phyloP scores from a whole-genome alignment of 53 echinoderm and acorn worm genomes.

The Actinopyga echinites region DNA sequence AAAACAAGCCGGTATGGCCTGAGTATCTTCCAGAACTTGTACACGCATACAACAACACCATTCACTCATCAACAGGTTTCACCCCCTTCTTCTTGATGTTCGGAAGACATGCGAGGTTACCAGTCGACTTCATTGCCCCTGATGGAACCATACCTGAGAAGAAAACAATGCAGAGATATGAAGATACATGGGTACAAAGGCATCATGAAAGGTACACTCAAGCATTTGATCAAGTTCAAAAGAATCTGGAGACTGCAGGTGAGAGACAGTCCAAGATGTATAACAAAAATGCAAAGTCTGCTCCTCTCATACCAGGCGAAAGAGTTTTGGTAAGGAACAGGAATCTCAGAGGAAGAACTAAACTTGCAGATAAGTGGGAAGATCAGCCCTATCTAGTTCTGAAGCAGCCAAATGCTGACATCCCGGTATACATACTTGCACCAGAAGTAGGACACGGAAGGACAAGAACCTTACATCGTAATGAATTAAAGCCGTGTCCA shows the following conservation, averaged over 20 bases:
- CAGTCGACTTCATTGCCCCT: neutral
- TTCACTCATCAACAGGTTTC: constrained; percentile 27
- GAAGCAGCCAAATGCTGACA: constrained; percentile 3
- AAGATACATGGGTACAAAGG: neutral
- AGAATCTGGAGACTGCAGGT: neutral
- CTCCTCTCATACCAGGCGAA: neutral
- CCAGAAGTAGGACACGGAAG: constrained; percentile 11
- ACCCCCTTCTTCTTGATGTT: constrained; percentile 28
- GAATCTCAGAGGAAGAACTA: neutral
- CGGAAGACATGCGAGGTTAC: constrained; percentile 14
- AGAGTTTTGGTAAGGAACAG: constrained; percentile 1
- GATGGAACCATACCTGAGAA: neutral
- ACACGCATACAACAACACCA: constrained; percentile 24
- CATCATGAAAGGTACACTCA: neutral
- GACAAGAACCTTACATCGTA: constrained; percentile 10
- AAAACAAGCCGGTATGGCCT: constrained; percentile 19
- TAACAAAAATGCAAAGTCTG: neutral
- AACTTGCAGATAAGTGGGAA: constrained; percentile 24
- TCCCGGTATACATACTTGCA: constrained; percentile 5
- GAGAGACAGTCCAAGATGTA: neutral
- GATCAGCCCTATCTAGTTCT: neutral
- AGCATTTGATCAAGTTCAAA: neutral
- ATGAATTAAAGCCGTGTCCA: constrained; percentile 15
- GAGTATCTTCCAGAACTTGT: constrained; percentile 34
- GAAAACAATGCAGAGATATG: neutral